phyloP scores from a whole-genome alignment of 2,113 vertebrate species.

The Amblyopsis rosae region DNA sequence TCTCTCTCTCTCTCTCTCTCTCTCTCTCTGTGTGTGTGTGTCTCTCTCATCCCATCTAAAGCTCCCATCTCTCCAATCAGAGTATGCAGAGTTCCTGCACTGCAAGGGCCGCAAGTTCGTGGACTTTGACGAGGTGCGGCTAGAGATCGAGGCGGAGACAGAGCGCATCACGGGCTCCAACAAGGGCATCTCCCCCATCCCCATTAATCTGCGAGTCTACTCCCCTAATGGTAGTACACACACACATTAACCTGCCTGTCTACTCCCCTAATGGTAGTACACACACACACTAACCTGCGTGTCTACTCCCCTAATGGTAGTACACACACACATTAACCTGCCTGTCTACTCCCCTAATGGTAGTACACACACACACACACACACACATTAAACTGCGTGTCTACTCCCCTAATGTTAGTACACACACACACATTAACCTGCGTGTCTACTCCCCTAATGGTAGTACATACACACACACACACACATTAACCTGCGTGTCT shows the following conservation, averaged over 20 bases:
- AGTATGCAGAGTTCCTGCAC: conserved; percentile 95
- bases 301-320: too few relatives aligned
- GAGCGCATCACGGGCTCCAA: conserved; percentile 91
- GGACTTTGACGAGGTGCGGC: conserved; percentile 92
- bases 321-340: too few relatives aligned
- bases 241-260: conserved; percentile 40
- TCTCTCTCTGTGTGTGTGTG: not conserved
- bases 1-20: not conserved
- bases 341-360: too few relatives aligned
- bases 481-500: not conserved
- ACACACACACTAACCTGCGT: conserved; percentile 79
- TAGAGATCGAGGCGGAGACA: conserved; percentile 92
- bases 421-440: not conserved
- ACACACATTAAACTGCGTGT: too few relatives aligned
- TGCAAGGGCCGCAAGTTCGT: conserved; percentile 95
- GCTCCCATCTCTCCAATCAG: conserved; percentile 60
- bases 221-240: conserved; percentile 71
- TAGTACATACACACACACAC: not conserved
- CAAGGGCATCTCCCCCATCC: conserved; percentile 92
- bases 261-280: too few relatives aligned
- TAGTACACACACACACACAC: too few relatives aligned
- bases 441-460: too few relatives aligned
- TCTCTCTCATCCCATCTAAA: not conserved
- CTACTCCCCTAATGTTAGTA: too few relatives aligned
- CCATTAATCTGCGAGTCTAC: conserved; percentile 86